Conservation (phyloP, 2,888 invertebrate species). For the Venusia cambrica region DNA sequence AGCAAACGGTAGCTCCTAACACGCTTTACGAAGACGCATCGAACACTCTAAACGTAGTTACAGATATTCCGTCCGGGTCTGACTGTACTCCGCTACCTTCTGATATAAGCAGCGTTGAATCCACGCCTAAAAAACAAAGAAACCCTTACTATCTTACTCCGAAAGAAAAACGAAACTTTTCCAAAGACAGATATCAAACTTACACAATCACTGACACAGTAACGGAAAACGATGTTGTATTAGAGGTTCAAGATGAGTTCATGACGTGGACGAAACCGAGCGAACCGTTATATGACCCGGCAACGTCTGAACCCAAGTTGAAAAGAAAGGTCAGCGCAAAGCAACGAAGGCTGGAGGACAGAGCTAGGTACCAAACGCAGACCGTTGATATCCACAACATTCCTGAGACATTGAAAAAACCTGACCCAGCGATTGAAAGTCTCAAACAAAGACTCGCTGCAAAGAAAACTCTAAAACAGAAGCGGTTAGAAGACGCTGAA, state of each 20-base stretch:
- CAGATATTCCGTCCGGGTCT: slow-evolving; percentile 76
- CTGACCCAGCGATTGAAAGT: slow-evolving; percentile 63
- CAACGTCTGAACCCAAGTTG: slow-evolving; percentile 53
- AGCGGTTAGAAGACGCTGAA: slow-evolving; percentile 84
- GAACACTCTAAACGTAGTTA: slow-evolving; percentile 79
- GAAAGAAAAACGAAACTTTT: slow-evolving; percentile 87
- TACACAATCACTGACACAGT: slow-evolving; percentile 86
- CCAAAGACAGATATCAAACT: slow-evolving; percentile 90
- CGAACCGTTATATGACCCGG: slow-evolving; percentile 60
- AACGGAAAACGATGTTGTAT: slow-evolving; percentile 48
- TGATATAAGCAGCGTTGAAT: slow-evolving; percentile 87
- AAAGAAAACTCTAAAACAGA: slow-evolving; percentile 78
- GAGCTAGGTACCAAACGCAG: slow-evolving; percentile 86
- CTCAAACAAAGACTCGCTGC: slow-evolving; percentile 62
- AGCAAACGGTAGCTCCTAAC: slow-evolving; percentile 47
- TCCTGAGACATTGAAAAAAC: slow-evolving; percentile 37
- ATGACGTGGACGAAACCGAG: slow-evolving; percentile 71
- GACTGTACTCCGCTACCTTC: slow-evolving; percentile 84
- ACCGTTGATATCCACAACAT: slow-evolving; percentile 66
- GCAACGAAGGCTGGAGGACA: slow-evolving; percentile 84
- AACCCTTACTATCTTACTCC: slow-evolving; percentile 83
- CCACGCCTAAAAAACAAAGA: slow-evolving; percentile 85
- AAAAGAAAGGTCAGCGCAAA: slow-evolving; percentile 80
- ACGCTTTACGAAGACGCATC: slow-evolving; percentile 80
- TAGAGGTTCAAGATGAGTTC: slow-evolving; percentile 61